Conservation (phyloP, 2,113 vertebrate species). For the Uria aalge region DNA sequence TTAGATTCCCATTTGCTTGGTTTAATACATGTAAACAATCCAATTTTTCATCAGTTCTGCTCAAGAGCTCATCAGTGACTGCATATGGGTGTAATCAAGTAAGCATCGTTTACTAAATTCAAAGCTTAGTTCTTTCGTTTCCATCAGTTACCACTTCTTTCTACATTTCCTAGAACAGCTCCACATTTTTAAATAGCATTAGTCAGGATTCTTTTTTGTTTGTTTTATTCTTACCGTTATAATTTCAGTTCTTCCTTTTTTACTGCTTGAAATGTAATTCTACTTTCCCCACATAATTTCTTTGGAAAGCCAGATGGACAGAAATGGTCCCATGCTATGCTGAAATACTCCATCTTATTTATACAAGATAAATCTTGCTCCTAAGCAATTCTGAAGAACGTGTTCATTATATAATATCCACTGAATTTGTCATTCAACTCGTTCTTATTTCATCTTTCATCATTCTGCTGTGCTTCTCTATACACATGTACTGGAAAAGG, state of each 20-base stretch:
- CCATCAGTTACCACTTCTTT: constrained; percentile 1
- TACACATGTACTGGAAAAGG: not conserved
- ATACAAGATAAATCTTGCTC: not conserved
- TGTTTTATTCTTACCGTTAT: not conserved
- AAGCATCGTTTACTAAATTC: constrained; percentile 44
- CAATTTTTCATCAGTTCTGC: constrained; percentile 61
- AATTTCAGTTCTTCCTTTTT: not conserved
- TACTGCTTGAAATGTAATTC: not conserved
- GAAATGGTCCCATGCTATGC: not conserved
- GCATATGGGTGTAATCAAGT: constrained; percentile 53
- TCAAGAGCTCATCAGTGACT: constrained; percentile 53
- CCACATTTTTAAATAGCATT: not conserved
- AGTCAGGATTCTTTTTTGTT: not conserved
- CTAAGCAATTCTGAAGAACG: not conserved
- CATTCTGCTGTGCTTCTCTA: not conserved
- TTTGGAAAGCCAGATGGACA: not conserved
- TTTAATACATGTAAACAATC: constrained; percentile 57
- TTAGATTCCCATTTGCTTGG: constrained; percentile 33
- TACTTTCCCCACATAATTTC: not conserved
- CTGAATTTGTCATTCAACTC: not conserved
- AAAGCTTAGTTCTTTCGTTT: constrained; percentile 23
- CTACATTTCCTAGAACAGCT: not conserved
- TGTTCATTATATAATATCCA: not conserved
- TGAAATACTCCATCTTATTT: not conserved
- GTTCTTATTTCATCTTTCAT: not conserved